Base-by-base conservation (phyloP, 2,797 vertebrate genomes). In the Podarcis lilfordi region DNA sequence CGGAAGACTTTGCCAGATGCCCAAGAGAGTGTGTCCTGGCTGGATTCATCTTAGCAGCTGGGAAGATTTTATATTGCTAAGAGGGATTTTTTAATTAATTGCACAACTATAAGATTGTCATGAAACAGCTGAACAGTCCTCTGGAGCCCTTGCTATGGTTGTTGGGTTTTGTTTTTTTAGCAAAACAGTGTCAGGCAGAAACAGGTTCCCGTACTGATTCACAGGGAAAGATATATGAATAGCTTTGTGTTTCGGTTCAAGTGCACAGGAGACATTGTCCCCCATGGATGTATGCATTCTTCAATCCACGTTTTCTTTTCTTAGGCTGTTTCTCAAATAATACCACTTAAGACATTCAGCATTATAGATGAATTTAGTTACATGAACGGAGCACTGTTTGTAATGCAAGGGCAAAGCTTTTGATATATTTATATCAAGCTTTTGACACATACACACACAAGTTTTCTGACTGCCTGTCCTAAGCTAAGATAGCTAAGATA, bases 1-100 rank as follows among this genome's bases (percentile, higher is more conserved):
- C 50, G 0, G 13, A 72, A 43, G 43, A 2, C n/a, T 61, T 91
- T 72, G 69, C 43, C 82, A 80, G 71, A 21, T 19, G 8, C 89
- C 74, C 85, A 69, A 74, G 55, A 90, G 86, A 64, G 19, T 66
- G 55, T 7, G 71, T 9, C 87, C 91, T 84, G 9, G 2, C 89
- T 35, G 19, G 19, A 35, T 66, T 2, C n/a, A 5, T 23, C 91
- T 86, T 80, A 50, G 76, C 84, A 90, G 72, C 89, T 92, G 32
- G 69, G 83, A 89, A 92, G 87, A 40, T 90, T 95, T 92, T 92
- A 78, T 91, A 91, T 92, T 93, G 88, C 89, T 1, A 35, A 94
- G 88, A 91, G 71, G 59, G 64, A 37, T 85, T 92, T 85, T 94
- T 94, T 90, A 95, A 93, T 96, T 94, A 95, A 95, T 94, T 92